Conservation (phyloP, 2,797 vertebrate genomes). For the Argyrosomus regius region DNA sequence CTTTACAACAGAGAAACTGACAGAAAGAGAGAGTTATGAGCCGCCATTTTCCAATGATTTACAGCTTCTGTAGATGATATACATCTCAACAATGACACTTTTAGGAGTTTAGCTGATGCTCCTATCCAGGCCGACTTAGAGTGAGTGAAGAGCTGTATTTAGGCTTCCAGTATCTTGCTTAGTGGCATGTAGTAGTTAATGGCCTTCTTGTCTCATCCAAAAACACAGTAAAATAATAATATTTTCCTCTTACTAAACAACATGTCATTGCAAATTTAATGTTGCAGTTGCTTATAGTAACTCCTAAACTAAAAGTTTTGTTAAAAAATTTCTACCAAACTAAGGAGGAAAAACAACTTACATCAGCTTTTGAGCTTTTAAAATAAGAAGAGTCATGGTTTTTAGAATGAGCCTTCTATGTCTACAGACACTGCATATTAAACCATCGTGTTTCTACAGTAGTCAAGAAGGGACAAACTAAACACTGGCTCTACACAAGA, state of each 20-base stretch:
- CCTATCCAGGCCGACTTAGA: conserved; percentile 7
- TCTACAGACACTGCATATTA: no score
- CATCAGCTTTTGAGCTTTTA: background rate
- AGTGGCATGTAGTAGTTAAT: conserved; percentile 6
- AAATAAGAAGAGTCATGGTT: no score
- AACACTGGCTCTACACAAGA: no score
- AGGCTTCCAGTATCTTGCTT: conserved; percentile 9
- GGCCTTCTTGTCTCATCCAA: conserved; percentile 6
- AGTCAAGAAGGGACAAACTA: no score
- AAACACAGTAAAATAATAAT: background rate
- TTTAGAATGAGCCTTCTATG: no score
- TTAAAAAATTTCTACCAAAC: conserved; percentile 7
- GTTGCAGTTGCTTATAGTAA: background rate
- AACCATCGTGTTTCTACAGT: no score
- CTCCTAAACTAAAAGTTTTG: conserved; percentile 1
- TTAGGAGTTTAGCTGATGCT: conserved; percentile 36
- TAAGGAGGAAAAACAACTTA: background rate
- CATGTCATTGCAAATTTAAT: background rate
- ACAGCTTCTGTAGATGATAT: conserved; percentile 32
- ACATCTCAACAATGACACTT: conserved; percentile 30
- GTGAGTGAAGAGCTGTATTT: conserved; percentile 12
- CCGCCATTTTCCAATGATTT: conserved; percentile 32
- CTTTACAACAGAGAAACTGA: conserved; percentile 53
- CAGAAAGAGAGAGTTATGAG: conserved; percentile 48
- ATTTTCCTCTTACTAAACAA: background rate